Conservation (phyloP, 2,888 invertebrate species). For the Phyllotreta striolata region DNA sequence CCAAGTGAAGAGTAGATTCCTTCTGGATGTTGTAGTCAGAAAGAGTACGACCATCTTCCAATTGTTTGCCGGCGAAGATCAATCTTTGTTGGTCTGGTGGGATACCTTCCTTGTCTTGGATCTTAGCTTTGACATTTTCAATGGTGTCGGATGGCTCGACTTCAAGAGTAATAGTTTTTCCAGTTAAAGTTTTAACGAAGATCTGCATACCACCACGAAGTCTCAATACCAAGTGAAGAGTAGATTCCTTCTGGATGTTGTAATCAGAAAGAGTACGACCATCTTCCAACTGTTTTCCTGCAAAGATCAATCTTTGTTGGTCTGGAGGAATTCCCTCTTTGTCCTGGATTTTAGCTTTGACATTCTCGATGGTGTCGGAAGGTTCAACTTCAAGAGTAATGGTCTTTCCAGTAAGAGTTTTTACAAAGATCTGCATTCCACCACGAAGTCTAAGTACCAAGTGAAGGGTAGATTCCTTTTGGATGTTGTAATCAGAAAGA, state of each 20-base stretch:
- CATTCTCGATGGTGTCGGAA: constrained; percentile 92
- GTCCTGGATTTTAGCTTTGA: constrained; percentile 90
- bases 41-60: constrained; percentile 88
- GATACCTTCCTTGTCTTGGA: constrained; percentile 73
- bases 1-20: constrained; percentile 88
- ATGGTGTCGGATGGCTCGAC: constrained; percentile 91
- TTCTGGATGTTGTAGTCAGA: constrained; percentile 96
- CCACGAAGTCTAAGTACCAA: constrained; percentile 63
- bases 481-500: constrained; percentile 72
- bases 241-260: constrained; percentile 94
- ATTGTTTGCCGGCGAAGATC: constrained; percentile 93
- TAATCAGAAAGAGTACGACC: constrained; percentile 91
- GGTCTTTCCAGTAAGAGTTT: constrained; percentile 91
- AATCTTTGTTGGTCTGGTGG: constrained; percentile 71
- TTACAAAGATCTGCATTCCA: constrained; percentile 91
- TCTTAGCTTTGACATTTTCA: constrained; percentile 93
- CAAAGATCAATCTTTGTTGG: constrained; percentile 88
- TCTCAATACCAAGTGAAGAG: constrained; percentile 91
- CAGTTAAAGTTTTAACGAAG: constrained; percentile 92
- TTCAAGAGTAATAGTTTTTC: constrained; percentile 92
- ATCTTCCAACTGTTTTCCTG: constrained; percentile 93
- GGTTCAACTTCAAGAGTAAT: constrained; percentile 91
- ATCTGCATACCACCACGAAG: constrained; percentile 98
- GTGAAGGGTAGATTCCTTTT: constrained; percentile 69
- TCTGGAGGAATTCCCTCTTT: constrained; percentile 92